Evolutionary conservation across 2,797 vertebrate species (phyloP).

Genomic region (Pipistrellus kuhlii): DNA sequence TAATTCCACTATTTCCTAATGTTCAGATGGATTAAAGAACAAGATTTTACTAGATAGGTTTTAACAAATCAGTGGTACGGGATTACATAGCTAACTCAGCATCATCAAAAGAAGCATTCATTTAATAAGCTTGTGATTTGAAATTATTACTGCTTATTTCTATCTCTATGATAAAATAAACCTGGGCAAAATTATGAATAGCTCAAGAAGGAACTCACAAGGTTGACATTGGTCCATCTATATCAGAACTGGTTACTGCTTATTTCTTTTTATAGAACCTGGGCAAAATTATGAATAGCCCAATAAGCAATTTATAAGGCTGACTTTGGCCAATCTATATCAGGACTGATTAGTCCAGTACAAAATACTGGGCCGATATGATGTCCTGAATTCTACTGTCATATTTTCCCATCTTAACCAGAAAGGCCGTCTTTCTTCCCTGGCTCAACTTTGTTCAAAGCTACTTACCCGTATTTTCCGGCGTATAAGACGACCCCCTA

Average conservation of each 20-base stretch:
- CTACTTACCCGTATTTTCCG: too few species aligned
- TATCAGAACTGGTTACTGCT: neutral
- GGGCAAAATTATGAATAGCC: neutral
- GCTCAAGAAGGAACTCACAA: neutral
- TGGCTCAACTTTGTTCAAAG: neutral
- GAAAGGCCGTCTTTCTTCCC: neutral
- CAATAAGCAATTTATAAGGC: neutral
- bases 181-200: neutral
- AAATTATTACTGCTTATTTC: slow-evolving; percentile 23
- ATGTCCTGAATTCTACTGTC: neutral
- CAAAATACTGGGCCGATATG: neutral
- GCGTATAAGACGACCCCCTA: too few species aligned
- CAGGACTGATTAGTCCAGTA: neutral
- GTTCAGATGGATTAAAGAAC: neutral
- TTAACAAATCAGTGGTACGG: neutral
- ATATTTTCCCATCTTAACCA: neutral
- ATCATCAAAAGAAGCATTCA: neutral
- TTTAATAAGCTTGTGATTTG: neutral
- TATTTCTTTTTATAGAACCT: neutral
- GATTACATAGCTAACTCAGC: neutral
- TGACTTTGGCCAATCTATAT: neutral
- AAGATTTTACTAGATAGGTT: neutral
- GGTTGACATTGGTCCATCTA: neutral
- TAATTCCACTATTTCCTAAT: neutral
- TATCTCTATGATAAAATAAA: neutral